Evolutionary conservation across 2,113 vertebrate species (phyloP).

Genomic region (Glaucomys volans): DNA sequence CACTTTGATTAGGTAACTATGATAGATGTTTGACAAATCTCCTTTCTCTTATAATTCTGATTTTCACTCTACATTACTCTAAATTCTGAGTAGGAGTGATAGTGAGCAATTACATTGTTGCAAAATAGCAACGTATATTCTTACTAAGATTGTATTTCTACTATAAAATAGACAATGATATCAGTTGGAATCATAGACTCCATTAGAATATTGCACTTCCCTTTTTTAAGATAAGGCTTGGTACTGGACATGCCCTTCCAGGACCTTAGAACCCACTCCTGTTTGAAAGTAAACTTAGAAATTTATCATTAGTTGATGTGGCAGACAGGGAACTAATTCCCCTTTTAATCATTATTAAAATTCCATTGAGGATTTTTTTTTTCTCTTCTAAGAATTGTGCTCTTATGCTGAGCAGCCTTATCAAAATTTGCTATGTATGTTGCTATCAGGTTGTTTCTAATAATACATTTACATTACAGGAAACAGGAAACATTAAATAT

Average conservation of each 20-base stretch:
- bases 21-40: background rate
- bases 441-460: background rate
- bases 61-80: background rate
- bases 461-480: background rate
- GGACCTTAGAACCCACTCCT: background rate
- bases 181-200: background rate
- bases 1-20: background rate
- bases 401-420: background rate
- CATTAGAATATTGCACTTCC: background rate
- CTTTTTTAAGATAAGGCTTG: background rate
- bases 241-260: background rate
- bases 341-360: slow-evolving; percentile 37
- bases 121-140: background rate
- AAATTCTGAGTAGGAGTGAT: background rate
- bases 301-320: background rate
- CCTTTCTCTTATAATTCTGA: background rate
- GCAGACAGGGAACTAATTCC: background rate
- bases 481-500: slow-evolving; percentile 45
- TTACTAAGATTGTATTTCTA: background rate
- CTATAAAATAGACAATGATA: background rate
- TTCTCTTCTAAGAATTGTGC: background rate
- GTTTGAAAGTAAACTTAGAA: background rate
- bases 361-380: background rate
- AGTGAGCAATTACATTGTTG: background rate
- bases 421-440: background rate